Evolutionary conservation across 2,797 vertebrate species (phyloP), one percentile per base, ranked within the genome.

Genomic region (Poeciliopsis turneri): DNA sequence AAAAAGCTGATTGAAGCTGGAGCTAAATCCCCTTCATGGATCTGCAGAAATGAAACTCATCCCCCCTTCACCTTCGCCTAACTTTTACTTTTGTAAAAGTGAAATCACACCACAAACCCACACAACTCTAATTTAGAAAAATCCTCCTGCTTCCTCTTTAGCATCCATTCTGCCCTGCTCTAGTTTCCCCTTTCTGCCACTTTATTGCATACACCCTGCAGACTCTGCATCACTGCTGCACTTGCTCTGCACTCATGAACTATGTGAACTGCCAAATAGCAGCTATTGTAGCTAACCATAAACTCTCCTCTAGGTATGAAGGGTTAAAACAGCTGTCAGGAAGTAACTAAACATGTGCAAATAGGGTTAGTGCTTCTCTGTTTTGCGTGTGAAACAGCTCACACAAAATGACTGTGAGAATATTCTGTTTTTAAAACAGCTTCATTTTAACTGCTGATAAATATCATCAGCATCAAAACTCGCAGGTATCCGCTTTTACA

Each of bases 141-240:
- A 79, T 76, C 53, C 30, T 61, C 28, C 69, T 61, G 77, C 82
- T 93, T 84, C 83, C 83, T 90, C 72, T 81, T 75, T 57, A 82
- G 10, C 13, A 59, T 78, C 57, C 68, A 74, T 66, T 82, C 33
- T 70, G 75, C 77, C 73, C 75, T n/a, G 11, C 20, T 71, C 41
- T 18, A 39, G 77, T 76, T 89, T 89, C 79, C 79, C 77, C 83
- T 86, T 84, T 80, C 46, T 71, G 57, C 76, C 33, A 28, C 55
- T 82, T 75, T 41, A 49, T 28, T 68, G 45, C 25, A 51, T 69
- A 23, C 12, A 45, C 36, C 6, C 12, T 15, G 30, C 74, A 2
- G n/a, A 36, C 45, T 49, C 23, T 72, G 1, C 55, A 36, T n/a
- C 55, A 47, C 78, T 78, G 80, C 78, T 82, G 73, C 41, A 76